These are phyloP conservation scores for Pteruthius melanotis DNA, from an alignment of 2,113 vertebrate genomes.

Conservation along the genomic window DNA sequence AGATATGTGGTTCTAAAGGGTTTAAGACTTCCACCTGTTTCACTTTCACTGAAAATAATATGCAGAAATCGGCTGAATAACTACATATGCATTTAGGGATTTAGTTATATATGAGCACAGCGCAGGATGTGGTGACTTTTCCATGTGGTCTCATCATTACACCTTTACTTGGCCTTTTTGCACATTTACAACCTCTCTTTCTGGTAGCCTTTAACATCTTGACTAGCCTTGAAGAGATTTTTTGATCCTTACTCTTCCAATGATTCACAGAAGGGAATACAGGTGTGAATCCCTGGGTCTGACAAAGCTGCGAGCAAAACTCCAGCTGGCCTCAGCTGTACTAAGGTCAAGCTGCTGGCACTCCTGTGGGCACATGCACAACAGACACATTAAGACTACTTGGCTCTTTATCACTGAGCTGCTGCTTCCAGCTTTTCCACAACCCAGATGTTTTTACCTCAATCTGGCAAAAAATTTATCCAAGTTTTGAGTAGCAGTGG, in stretches of 20 bases:
- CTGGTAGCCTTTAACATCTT: not conserved
- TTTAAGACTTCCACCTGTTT: not conserved
- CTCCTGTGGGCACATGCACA: not conserved
- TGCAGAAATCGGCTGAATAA: not conserved
- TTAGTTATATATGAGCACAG: not conserved
- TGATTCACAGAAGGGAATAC: not conserved
- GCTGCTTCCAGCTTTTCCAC: not conserved
- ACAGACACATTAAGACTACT: not conserved
- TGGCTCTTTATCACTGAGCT: not conserved
- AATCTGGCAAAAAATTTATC: not conserved
- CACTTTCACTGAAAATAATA: not conserved
- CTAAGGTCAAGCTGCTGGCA: not conserved
- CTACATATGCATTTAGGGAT: not conserved
- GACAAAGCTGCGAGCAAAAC: not conserved
- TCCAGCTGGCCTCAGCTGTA: not conserved
- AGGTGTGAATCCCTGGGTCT: not conserved
- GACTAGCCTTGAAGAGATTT: not conserved
- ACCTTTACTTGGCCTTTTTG: not conserved
- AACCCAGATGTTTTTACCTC: not conserved
- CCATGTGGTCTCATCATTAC: not conserved
- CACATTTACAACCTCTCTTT: not conserved
- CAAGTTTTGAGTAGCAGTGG: not conserved
- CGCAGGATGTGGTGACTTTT: not conserved
- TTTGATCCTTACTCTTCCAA: not conserved
- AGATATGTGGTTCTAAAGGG: not conserved